Evolutionary conservation across 2,888 invertebrate species (phyloP).

Genomic region (Stenurella melanura): DNA sequence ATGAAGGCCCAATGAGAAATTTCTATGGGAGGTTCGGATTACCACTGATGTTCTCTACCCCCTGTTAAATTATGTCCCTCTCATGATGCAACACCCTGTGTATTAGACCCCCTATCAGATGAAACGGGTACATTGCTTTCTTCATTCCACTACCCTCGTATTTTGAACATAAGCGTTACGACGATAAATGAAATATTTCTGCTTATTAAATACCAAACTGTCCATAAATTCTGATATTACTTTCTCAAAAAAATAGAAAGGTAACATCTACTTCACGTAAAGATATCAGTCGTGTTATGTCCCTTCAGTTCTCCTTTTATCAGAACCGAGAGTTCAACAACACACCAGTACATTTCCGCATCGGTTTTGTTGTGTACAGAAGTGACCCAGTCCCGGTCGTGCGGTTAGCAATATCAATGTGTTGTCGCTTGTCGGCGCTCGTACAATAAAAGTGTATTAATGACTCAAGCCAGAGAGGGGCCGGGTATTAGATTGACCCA

Average conservation of each 20-base stretch:
- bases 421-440: background rate
- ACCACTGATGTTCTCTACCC: too few relatives aligned
- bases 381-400: constrained; percentile 15
- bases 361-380: background rate
- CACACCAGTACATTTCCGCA: constrained; percentile 5
- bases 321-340: constrained; percentile 13
- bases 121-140: too few relatives aligned
- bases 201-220: too few relatives aligned
- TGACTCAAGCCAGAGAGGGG: constrained; percentile 16
- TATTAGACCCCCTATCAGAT: too few relatives aligned
- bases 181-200: too few relatives aligned
- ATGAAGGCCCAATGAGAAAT: too few relatives aligned
- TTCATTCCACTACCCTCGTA: too few relatives aligned
- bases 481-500: constrained; percentile 8
- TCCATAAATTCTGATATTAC: too few relatives aligned
- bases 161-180: too few relatives aligned
- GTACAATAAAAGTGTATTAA: constrained; percentile 1
- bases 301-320: background rate
- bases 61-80: too few relatives aligned
- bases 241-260: background rate
- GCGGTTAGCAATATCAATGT: background rate
- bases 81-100: too few relatives aligned
- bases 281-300: background rate
- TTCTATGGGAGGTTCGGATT: too few relatives aligned
- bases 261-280: background rate